A percentile compares a stretch with the other conserved stretches of the same genome.
phyloP scores from a whole-genome alignment of 2,888 invertebrate genomes.

The Caenorhabditis afra region DNA sequence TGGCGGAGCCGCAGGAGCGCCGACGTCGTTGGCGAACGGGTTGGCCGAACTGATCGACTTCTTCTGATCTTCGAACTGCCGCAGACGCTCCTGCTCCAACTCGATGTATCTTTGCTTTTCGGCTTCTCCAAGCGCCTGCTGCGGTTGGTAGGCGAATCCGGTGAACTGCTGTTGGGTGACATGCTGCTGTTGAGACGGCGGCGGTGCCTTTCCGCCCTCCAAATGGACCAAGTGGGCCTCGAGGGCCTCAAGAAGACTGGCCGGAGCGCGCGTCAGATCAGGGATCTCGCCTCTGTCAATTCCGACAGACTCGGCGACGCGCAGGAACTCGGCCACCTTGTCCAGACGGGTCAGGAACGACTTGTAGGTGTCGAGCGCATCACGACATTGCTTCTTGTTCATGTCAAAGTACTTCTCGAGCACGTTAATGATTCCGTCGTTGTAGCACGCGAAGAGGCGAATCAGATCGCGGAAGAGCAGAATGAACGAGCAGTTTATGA shows the following conservation, averaged over 20 bases:
- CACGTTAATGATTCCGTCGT: slow-evolving; percentile 86
- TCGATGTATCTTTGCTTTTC: slow-evolving; percentile 87
- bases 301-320: slow-evolving; percentile 90
- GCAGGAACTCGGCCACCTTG: slow-evolving; percentile 96
- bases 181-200: slow-evolving; percentile 65
- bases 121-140: slow-evolving; percentile 82
- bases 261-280: slow-evolving; percentile 97
- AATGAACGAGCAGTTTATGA: slow-evolving; percentile 99
- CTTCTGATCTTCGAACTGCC: slow-evolving; percentile 77
- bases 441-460: slow-evolving; percentile 98
- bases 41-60: slow-evolving; percentile 51
- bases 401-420: slow-evolving; percentile 98
- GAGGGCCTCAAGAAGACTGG: slow-evolving; percentile 94
- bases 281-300: slow-evolving; percentile 99
- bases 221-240: slow-evolving; percentile 94
- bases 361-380: slow-evolving; percentile 97
- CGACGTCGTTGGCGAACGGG: slow-evolving; percentile 71
- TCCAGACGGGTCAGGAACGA: slow-evolving; percentile 88
- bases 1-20: background rate
- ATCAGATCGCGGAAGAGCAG: slow-evolving; percentile 98
- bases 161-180: slow-evolving; percentile 41
- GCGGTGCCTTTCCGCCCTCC: slow-evolving; percentile 85
- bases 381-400: slow-evolving; percentile 98
- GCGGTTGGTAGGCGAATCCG: slow-evolving; percentile 44
- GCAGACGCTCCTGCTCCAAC: slow-evolving; percentile 94